These are phyloP conservation scores for Theretra japonica DNA, from an alignment of 2,888 invertebrate species.

Conservation along the genomic window DNA sequence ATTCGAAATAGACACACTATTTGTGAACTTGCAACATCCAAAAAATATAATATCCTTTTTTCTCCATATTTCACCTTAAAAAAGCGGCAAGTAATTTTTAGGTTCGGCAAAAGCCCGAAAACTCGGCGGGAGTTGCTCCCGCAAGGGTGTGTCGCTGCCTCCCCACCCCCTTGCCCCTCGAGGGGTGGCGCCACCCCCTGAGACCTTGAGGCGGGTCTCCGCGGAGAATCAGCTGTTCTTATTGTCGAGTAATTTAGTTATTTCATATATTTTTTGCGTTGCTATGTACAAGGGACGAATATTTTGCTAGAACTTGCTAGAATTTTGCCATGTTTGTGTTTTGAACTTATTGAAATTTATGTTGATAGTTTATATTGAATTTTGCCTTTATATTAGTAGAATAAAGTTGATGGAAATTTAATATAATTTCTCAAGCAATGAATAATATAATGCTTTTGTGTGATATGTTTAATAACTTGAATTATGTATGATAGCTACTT, in stretches of 20 bases:
- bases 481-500: no score
- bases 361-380: not conserved
- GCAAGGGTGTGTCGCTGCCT: constrained; percentile 19
- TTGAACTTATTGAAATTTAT: not conserved
- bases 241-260: constrained; percentile 40
- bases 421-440: no score
- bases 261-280: constrained; percentile 17
- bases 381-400: not conserved
- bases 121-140: constrained; percentile 37
- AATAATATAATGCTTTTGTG: no score
- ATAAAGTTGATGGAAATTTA: not conserved
- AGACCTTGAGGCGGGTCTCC: constrained; percentile 70
- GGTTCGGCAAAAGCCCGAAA: constrained; percentile 33
- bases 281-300: not conserved
- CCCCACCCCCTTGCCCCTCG: constrained; percentile 36
- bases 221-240: constrained; percentile 73
- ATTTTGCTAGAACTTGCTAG: constrained; percentile 1
- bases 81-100: constrained; percentile 21
- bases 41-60: constrained; percentile 7
- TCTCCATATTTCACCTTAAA: constrained; percentile 1
- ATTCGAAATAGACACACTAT: not conserved
- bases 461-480: no score
- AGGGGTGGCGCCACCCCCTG: constrained; percentile 45
- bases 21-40: not conserved
- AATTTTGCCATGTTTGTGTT: not conserved